Evolutionary conservation across 2,888 invertebrate genomes (phyloP).

Genomic region (Thereva nobilitata): DNA sequence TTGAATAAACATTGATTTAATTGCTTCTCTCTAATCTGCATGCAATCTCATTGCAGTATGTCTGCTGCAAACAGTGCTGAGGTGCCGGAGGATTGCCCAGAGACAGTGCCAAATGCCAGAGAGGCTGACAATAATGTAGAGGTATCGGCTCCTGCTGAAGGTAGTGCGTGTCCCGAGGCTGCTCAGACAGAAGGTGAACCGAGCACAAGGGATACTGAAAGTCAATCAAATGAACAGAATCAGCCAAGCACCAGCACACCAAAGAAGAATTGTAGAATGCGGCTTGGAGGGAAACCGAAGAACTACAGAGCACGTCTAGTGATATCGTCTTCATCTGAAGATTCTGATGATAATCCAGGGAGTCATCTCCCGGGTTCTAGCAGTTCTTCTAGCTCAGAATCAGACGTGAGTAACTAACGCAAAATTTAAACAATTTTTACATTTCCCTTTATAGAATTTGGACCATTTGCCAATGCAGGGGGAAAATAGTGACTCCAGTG

Average conservation of each 20-base stretch:
- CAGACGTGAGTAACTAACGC: slow-evolving; percentile 10
- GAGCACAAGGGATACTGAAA: slow-evolving; percentile 10
- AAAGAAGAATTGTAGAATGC: slow-evolving; percentile 24
- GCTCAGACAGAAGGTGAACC: slow-evolving; percentile 14
- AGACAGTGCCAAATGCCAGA: slow-evolving; percentile 18
- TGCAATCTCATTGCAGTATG: slow-evolving; percentile 1
- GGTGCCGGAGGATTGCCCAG: neutral
- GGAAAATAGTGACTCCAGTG: slow-evolving; percentile 28
- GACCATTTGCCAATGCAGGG: neutral
- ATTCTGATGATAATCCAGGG: slow-evolving; percentile 23
- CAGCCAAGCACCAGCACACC: slow-evolving; percentile 29
- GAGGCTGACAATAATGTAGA: slow-evolving; percentile 8
- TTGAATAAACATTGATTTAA: neutral
- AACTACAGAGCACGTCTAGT: slow-evolving; percentile 42
- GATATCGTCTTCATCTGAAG: slow-evolving; percentile 41
- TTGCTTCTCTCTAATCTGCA: neutral
- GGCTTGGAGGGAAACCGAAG: slow-evolving; percentile 29
- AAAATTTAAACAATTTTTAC: neutral
- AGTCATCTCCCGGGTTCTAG: neutral
- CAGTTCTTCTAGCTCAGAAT: slow-evolving; percentile 11
- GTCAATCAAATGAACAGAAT: neutral
- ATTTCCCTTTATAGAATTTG: neutral
- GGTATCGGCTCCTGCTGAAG: neutral
- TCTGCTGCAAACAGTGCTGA: slow-evolving; percentile 12
- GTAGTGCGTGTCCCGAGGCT: slow-evolving; percentile 17